phyloP scores from a whole-genome alignment of 2,797 vertebrate species.

The Halcyon smyrnensis region DNA sequence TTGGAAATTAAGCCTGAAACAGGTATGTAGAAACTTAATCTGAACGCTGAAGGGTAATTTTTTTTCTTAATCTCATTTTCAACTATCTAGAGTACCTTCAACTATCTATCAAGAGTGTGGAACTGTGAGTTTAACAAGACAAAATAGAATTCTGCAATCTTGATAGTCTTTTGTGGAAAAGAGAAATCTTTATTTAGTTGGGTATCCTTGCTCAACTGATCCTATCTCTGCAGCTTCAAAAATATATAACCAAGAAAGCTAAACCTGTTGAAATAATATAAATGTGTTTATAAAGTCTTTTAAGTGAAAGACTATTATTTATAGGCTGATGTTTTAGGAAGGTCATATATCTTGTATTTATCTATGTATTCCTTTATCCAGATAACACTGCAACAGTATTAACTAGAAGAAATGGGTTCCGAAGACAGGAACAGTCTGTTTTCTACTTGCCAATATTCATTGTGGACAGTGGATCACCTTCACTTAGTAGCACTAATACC shows the following conservation, averaged over 20 bases:
- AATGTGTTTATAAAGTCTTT: neutral
- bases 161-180: neutral
- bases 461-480: conserved; percentile 90
- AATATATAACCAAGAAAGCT: neutral
- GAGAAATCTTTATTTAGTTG: neutral
- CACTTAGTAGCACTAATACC: conserved; percentile 94
- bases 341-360: neutral
- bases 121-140: neutral
- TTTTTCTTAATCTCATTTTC: neutral
- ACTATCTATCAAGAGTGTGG: neutral
- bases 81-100: neutral
- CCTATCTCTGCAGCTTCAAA: neutral
- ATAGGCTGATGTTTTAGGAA: neutral
- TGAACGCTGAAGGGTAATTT: neutral
- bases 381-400: conserved; percentile 94
- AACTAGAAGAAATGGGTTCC: conserved; percentile 89
- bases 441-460: conserved; percentile 93
- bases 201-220: neutral
- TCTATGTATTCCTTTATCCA: conserved; percentile 63
- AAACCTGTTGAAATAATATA: neutral
- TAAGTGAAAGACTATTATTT: neutral
- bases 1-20: neutral
- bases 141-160: neutral
- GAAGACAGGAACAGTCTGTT: conserved; percentile 89
- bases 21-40: neutral